These are phyloP conservation scores for Hippocampus guttulatus DNA, from an alignment of 2,113 vertebrate species.

Conservation along the genomic window DNA sequence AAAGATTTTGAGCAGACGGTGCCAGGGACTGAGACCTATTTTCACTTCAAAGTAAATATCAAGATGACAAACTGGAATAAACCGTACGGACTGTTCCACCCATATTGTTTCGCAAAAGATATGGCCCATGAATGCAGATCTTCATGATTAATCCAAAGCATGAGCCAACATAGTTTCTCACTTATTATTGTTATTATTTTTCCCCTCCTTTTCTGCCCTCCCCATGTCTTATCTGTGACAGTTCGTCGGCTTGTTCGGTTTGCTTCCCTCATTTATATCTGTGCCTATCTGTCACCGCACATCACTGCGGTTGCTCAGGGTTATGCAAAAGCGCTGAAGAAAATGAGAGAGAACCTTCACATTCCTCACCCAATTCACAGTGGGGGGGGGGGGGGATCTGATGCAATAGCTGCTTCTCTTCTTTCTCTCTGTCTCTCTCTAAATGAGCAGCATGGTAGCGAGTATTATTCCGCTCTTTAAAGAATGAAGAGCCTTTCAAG, in stretches of 20 bases:
- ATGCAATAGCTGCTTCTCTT: conserved; percentile 12
- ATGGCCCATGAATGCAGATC: neutral
- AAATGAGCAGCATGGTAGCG: conserved; percentile 35
- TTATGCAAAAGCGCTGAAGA: conserved; percentile 23
- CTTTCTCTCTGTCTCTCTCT: conserved; percentile 16
- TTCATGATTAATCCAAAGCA: neutral
- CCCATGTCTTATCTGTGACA: conserved; percentile 18
- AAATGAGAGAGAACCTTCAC: conserved; percentile 29
- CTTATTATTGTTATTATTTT: conserved; percentile 2
- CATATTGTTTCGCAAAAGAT: neutral
- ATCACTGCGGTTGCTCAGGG: conserved; percentile 25
- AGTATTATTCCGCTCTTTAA: conserved; percentile 27
- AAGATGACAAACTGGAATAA: conserved; percentile 20
- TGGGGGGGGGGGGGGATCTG: conserved; percentile 15
- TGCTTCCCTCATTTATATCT: conserved; percentile 15
- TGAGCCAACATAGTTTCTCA: neutral
- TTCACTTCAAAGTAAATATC: conserved; percentile 31
- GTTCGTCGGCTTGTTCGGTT: conserved; percentile 31
- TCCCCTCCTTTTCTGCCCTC: neutral
- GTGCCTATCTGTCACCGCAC: conserved; percentile 28
- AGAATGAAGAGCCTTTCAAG: conserved; percentile 29
- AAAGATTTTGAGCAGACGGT: conserved; percentile 33
- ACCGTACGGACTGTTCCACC: conserved; percentile 31
- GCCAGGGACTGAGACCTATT: conserved; percentile 46
- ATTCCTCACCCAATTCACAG: conserved; percentile 20